Percentiles rank a stretch among this genome's conserved stretches.
phyloP scores from a whole-genome alignment of 35 echinoderm and acorn worm species.

The Antedon bifida region DNA sequence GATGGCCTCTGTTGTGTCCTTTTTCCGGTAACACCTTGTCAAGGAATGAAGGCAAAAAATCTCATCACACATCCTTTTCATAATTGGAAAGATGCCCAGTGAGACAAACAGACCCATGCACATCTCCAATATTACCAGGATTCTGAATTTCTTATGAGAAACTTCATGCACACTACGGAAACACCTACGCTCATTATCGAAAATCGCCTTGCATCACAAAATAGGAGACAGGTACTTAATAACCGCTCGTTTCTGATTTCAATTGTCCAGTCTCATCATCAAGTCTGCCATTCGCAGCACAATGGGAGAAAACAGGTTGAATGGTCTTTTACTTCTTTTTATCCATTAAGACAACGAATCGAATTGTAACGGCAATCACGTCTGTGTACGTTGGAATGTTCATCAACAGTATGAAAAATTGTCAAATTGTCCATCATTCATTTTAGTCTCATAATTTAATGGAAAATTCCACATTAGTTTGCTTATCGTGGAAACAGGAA shows the following conservation, averaged over 20 bases:
- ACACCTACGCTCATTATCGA: neutral
- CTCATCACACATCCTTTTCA: constrained; percentile 12
- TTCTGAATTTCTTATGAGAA: neutral
- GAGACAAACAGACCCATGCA: neutral
- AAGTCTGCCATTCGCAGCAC: no score
- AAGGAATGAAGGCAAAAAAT: neutral
- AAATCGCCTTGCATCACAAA: neutral
- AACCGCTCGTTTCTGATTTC: constrained; percentile 28
- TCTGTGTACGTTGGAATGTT: no score
- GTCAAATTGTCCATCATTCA: no score
- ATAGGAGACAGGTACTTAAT: neutral
- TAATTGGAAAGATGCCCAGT: constrained; percentile 27
- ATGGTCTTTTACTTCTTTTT: no score
- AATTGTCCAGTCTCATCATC: constrained; percentile 30
- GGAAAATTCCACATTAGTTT: no score
- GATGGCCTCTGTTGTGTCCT: constrained; percentile 38
- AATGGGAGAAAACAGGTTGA: no score
- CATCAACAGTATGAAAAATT: no score
- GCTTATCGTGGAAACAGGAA: no score
- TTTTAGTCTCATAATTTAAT: no score
- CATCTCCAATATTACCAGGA: neutral
- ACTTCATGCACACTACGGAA: neutral
- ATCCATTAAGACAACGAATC: no score
- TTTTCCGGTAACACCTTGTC: constrained; percentile 3
- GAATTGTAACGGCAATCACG: no score